phyloP scores from a whole-genome alignment of 2,888 invertebrate genomes.

The Oscheius myriophilus region DNA sequence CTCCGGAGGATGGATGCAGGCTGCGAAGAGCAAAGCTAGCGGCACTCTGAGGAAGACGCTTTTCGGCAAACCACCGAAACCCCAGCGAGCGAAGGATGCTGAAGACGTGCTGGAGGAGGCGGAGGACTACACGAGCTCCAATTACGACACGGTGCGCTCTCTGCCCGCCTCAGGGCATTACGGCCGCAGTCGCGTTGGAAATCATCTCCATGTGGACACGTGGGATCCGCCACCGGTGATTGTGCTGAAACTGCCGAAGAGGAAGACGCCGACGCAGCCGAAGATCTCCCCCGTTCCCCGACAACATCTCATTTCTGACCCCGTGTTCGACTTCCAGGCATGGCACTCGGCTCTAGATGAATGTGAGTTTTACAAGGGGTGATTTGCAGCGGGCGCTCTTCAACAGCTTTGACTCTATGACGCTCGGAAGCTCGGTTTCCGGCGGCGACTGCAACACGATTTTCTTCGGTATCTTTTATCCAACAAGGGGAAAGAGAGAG shows the following conservation, averaged over 20 bases:
- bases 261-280: slow-evolving; percentile 20
- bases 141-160: slow-evolving; percentile 58
- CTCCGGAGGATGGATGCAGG: slow-evolving; percentile 34
- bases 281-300: slow-evolving; percentile 36
- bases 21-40: slow-evolving; percentile 48
- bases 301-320: slow-evolving; percentile 38
- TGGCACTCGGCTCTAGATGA: slow-evolving; percentile 62
- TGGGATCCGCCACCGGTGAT: slow-evolving; percentile 34
- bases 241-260: slow-evolving; percentile 44
- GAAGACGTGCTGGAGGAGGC: slow-evolving; percentile 48
- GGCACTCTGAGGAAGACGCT: slow-evolving; percentile 47
- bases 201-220: slow-evolving; percentile 29
- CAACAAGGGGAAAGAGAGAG: too few relatives aligned
- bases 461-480: slow-evolving; percentile 56
- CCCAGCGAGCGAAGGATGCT: slow-evolving; percentile 44
- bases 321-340: slow-evolving; percentile 68
- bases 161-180: slow-evolving; percentile 58
- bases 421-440: slow-evolving; percentile 43
- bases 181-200: slow-evolving; percentile 51
- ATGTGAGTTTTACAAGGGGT: slow-evolving; percentile 44
- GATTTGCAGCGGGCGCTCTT: slow-evolving; percentile 50
- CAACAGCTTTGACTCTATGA: slow-evolving; percentile 56
- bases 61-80: slow-evolving; percentile 47
- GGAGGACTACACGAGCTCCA: slow-evolving; percentile 46
- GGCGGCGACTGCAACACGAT: slow-evolving; percentile 65